Conservation (phyloP, 2,888 invertebrate species). For the Dichetophora obliterata region DNA sequence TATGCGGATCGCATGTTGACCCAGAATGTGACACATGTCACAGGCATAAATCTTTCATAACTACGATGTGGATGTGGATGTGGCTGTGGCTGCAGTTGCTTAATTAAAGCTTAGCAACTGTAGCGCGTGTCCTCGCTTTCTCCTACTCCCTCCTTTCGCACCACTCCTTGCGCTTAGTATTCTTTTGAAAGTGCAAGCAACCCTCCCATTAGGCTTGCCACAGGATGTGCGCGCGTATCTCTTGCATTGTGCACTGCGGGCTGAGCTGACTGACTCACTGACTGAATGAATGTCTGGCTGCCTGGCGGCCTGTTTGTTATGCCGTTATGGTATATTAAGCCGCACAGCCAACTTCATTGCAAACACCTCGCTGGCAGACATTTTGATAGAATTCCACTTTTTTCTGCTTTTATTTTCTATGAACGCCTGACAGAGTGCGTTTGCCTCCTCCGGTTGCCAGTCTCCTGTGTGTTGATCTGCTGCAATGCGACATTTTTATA, state of each 20-base stretch:
- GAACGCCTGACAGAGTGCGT: not conserved
- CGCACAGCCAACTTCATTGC: constrained; percentile 45
- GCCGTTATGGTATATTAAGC: constrained; percentile 30
- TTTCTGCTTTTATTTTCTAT: too few species aligned
- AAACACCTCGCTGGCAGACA: constrained; percentile 53
- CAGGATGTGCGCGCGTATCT: constrained; percentile 26
- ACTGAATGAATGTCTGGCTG: not conserved
- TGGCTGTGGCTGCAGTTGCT: constrained; percentile 42
- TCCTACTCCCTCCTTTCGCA: not conserved
- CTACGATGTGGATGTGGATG: not conserved
- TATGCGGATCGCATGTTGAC: constrained; percentile 47
- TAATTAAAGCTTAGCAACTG: constrained; percentile 47
- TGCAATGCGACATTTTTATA: constrained; percentile 59
- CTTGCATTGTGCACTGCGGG: not conserved
- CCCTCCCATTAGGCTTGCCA: constrained; percentile 19
- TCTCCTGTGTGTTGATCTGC: constrained; percentile 48
- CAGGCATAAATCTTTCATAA: constrained; percentile 52
- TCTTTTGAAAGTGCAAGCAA: not conserved
- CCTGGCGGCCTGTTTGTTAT: constrained; percentile 34
- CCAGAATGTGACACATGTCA: constrained; percentile 54
- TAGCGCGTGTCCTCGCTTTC: not conserved
- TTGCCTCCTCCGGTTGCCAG: constrained; percentile 25
- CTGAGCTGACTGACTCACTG: not conserved
- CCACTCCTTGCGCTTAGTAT: not conserved
- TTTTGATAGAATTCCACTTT: constrained; percentile 46